Evolutionary conservation across 1,140 invertebrate genomes (phyloP).

Genomic region (Calephelis nemesis): DNA sequence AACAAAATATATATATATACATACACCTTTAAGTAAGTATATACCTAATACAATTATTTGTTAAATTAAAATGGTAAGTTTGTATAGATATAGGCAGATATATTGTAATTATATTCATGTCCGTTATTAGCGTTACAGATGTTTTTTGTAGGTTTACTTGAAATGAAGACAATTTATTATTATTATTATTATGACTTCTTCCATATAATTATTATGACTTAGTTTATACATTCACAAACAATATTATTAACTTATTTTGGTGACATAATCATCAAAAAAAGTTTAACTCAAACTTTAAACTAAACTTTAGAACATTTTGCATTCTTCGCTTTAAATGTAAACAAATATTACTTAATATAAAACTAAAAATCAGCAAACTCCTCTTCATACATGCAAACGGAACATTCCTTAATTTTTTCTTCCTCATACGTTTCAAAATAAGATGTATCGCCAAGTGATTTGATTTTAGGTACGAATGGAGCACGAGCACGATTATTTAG

Average conservation of each 20-base stretch:
- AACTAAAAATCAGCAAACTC: conserved; percentile 73
- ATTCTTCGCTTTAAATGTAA: conserved; percentile 18
- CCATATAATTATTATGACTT: conserved; percentile 24
- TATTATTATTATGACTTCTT: too few species aligned
- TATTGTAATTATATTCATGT: too few species aligned
- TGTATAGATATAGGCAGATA: too few species aligned
- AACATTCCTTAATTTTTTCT: conserved; percentile 61
- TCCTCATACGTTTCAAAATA: conserved; percentile 89
- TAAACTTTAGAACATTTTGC: conserved; percentile 19
- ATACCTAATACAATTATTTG: neutral
- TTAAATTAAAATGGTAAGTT: neutral
- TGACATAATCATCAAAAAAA: conserved; percentile 3
- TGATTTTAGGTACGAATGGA: conserved; percentile 87
- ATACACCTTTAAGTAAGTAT: too few species aligned
- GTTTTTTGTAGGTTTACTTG: too few species aligned
- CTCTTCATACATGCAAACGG: conserved; percentile 66
- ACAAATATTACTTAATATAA: conserved; percentile 18
- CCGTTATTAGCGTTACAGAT: too few species aligned
- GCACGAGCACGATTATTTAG: conserved; percentile 88
- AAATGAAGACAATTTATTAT: too few species aligned
- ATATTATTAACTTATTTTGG: too few species aligned
- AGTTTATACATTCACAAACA: conserved; percentile 25
- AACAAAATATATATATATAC: too few species aligned
- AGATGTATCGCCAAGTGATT: conserved; percentile 85
- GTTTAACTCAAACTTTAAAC: conserved; percentile 13